Conservation (phyloP, 2,797 vertebrate genomes). For the Fringilla coelebs region DNA sequence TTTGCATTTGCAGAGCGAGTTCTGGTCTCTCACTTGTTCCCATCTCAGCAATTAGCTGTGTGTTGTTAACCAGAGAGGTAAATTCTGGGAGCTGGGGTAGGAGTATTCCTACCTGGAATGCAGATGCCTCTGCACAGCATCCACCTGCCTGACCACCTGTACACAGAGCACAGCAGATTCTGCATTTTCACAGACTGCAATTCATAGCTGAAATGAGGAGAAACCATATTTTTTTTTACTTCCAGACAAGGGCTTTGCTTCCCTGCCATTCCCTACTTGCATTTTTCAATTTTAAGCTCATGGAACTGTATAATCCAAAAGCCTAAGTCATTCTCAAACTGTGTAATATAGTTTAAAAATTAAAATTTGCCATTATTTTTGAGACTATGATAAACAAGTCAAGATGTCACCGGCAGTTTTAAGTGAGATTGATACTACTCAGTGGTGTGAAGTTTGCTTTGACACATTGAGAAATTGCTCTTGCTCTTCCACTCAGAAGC, state of each 20-base stretch:
- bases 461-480: conserved; percentile 37
- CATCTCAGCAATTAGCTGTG: background rate
- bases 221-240: background rate
- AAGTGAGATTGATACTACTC: conserved; percentile 43
- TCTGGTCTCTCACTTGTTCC: background rate
- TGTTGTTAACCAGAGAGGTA: background rate
- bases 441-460: background rate
- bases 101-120: background rate
- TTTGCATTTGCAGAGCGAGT: background rate
- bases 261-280: rapidly evolving
- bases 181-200: background rate
- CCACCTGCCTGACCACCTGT: background rate
- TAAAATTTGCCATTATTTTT: conserved; percentile 3
- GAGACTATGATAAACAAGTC: conserved; percentile 18
- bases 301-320: background rate
- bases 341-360: background rate
- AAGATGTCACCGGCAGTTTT: background rate
- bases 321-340: background rate
- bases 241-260: background rate
- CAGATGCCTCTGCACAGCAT: background rate
- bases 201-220: background rate
- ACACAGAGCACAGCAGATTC: background rate
- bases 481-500: background rate
- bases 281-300: background rate
- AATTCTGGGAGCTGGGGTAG: background rate